These are phyloP conservation scores for Protobothrops flavoviridis DNA, from an alignment of 2,113 vertebrate species.

Conservation along the genomic window DNA sequence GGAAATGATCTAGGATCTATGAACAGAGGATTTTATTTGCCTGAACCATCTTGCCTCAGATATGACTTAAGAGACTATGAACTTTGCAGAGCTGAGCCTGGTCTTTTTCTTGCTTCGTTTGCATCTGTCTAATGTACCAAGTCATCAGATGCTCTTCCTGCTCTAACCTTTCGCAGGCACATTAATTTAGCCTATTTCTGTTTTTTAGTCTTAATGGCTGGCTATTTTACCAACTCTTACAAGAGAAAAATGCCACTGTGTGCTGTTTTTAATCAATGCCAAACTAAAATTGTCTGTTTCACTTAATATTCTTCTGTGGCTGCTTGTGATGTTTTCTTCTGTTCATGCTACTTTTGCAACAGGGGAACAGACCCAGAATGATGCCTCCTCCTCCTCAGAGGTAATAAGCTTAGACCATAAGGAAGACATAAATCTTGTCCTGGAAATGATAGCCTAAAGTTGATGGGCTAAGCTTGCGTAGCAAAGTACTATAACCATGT, in stretches of 20 bases:
- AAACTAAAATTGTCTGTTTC: background rate
- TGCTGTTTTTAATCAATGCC: background rate
- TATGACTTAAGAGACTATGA: slow-evolving; percentile 10
- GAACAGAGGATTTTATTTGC: slow-evolving; percentile 1
- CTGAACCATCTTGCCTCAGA: background rate
- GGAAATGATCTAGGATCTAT: background rate
- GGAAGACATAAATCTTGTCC: background rate
- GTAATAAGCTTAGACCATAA: background rate
- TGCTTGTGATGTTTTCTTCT: background rate
- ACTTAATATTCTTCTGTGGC: background rate
- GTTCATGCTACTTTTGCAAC: background rate
- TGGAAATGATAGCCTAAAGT: background rate
- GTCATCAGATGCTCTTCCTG: background rate
- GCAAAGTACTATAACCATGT: background rate
- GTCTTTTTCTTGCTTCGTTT: slow-evolving; percentile 22
- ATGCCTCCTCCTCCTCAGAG: background rate
- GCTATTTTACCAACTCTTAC: background rate
- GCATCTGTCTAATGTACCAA: slow-evolving; percentile 22
- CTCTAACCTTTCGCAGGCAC: slow-evolving; percentile 38
- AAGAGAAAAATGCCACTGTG: background rate
- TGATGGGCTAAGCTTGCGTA: background rate
- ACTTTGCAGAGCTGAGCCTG: slow-evolving; percentile 19
- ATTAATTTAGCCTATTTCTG: slow-evolving; percentile 31
- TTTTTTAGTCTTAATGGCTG: slow-evolving; percentile 13
- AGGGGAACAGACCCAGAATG: background rate